These are phyloP conservation scores for Aplochiton taeniatus DNA, from an alignment of 2,797 vertebrate species.

Conservation along the genomic window DNA sequence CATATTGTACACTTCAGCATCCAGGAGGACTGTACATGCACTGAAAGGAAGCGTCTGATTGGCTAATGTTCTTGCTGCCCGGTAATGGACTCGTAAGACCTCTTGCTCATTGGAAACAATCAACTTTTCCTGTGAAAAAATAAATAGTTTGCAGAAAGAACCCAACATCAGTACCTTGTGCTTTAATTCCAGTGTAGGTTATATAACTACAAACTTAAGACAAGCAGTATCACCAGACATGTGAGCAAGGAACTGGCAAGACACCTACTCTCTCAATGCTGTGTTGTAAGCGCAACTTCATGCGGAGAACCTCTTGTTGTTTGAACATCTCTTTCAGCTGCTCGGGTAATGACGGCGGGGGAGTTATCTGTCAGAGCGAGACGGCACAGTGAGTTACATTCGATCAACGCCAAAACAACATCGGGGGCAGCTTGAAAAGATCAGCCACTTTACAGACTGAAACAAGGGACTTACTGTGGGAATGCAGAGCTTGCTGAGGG, in stretches of 20 bases:
- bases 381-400: not conserved
- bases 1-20: conserved; percentile 97
- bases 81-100: conserved; percentile 94
- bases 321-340: conserved; percentile 98
- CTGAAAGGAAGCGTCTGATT: conserved; percentile 98
- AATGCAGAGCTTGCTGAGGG: conserved; percentile 98
- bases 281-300: conserved; percentile 97
- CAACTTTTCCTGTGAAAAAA: conserved; percentile 87
- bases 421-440: no score
- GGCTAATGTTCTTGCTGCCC: conserved; percentile 94
- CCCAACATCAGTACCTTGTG: not conserved
- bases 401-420: conserved; percentile 8
- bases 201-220: not conserved
- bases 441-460: no score
- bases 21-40: conserved; percentile 95
- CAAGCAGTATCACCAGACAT: conserved; percentile 1
- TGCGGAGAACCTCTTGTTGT: conserved; percentile 95
- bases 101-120: conserved; percentile 99
- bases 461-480: conserved; percentile 86
- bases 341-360: conserved; percentile 93
- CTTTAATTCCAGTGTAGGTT: not conserved
- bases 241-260: not conserved
- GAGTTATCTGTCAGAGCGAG: conserved; percentile 84
- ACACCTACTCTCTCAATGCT: conserved; percentile 93
- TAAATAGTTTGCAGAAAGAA: not conserved